Evolutionary conservation across 1,140 invertebrate species (phyloP).

Genomic region (Pectinophora gossypiella): DNA sequence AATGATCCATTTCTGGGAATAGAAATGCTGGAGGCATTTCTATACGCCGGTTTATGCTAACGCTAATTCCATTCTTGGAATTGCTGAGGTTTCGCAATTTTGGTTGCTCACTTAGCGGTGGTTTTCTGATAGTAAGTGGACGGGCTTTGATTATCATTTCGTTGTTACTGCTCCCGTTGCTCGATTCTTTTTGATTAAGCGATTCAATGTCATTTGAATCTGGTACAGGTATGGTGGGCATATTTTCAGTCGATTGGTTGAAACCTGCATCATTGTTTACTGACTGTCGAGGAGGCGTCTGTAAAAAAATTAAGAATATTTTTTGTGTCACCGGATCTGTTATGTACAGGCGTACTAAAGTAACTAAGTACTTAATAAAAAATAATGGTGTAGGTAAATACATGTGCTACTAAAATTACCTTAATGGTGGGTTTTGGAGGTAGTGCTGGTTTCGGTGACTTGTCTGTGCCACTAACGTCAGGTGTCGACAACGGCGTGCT

Average conservation of each 20-base stretch:
- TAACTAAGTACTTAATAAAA: too few species aligned
- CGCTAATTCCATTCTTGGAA: constrained; percentile 76
- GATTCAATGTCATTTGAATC: constrained; percentile 51
- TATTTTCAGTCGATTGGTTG: constrained; percentile 37
- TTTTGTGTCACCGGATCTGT: neutral
- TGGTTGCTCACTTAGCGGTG: constrained; percentile 84
- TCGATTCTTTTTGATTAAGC: constrained; percentile 54
- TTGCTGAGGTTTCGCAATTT: constrained; percentile 79
- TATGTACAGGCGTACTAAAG: neutral
- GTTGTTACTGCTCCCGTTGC: constrained; percentile 59
- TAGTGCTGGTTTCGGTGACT: constrained; percentile 80
- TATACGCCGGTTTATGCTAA: constrained; percentile 83
- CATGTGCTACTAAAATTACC: constrained; percentile 32
- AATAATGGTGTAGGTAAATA: neutral
- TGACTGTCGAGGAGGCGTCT: constrained; percentile 69
- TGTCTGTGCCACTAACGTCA: constrained; percentile 72
- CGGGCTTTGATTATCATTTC: constrained; percentile 86
- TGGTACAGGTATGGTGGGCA: constrained; percentile 40
- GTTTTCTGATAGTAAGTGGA: constrained; percentile 86
- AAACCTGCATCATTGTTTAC: constrained; percentile 45
- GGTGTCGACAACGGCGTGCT: constrained; percentile 77
- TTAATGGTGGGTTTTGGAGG: constrained; percentile 83
- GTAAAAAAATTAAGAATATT: constrained; percentile 16
- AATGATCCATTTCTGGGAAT: constrained; percentile 83
- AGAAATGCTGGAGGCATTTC: constrained; percentile 89